Base-by-base conservation (phyloP, 1,140 invertebrate species). In the Cotesia glomerata region DNA sequence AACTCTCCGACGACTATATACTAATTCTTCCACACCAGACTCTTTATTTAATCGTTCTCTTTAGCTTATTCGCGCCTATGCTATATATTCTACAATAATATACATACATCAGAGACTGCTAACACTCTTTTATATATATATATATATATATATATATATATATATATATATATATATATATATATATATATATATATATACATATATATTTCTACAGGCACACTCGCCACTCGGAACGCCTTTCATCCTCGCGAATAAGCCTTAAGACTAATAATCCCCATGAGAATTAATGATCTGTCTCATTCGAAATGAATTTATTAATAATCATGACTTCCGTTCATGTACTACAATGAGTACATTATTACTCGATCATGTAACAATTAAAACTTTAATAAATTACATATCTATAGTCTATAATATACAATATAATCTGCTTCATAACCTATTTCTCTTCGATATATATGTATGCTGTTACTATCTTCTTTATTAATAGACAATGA, bases 301-400 rank as follows among this genome's bases (percentile, higher is more conserved):
- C 63, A 75, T 74, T 66, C 54, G 73, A 66, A 71, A 71, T 16
- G 56, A 69, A 71, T 69, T 75, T 75, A 75, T 74, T 71, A 72
- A 75, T 75, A 72, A 75, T 73, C 52, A 54, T 39, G 56, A 59
- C 52, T 71, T 63, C 56, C 71, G 68, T 67, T 69, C 62, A 11
- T 54, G 35, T 26, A 16, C 14, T 69, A 54, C 59, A 66, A 49
- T 69, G 39, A 32, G 39, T 35, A 49, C 63, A 32, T 9, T 45
- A 45, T 45, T 61, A 39, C 35, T 66, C 51, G 71, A 16, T 66
- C 61, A 61, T 49, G 71, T 61, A 62, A 61, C 61, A 67, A 73
- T 73, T 68, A 45, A 11, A 45, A 45, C 39, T 45, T 5, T 9
- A 45, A 45, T 45, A 45, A 45, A 45, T 45, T 45, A 45, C 11